These are phyloP conservation scores for Drosophila kambysellisi DNA, from an alignment of 2,888 invertebrate genomes.

Conservation along the genomic window DNA sequence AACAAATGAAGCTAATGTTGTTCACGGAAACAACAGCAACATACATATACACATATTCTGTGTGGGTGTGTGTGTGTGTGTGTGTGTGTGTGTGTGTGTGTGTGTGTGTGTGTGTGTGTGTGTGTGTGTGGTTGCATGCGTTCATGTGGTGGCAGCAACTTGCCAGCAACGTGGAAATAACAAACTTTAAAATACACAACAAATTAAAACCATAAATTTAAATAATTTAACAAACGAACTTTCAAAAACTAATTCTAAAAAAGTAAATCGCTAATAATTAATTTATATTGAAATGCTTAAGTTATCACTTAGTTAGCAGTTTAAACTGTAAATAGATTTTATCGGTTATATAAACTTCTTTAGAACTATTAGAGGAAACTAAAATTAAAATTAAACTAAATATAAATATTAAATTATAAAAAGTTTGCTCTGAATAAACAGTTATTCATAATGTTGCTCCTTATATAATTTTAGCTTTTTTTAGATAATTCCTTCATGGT, in stretches of 20 bases:
- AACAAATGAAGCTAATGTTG: slow-evolving; percentile 80
- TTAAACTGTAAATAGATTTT: background rate
- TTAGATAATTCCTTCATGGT: background rate
- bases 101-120: slow-evolving; percentile 3
- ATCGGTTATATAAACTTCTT: no score
- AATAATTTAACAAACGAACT: background rate
- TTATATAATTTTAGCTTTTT: no score
- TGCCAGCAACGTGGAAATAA: slow-evolving; percentile 11
- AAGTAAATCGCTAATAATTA: background rate
- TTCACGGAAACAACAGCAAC: slow-evolving; percentile 52
- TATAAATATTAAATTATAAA: background rate
- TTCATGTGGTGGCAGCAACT: background rate
- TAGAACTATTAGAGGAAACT: accelerated
- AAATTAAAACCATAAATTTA: slow-evolving; percentile 35
- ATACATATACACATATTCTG: slow-evolving; percentile 14
- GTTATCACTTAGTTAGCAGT: background rate
- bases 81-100: background rate
- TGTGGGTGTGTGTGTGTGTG: slow-evolving; percentile 6
- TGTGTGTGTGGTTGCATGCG: background rate
- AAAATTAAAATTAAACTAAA: background rate
- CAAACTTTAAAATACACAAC: slow-evolving; percentile 44
- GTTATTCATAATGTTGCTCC: no score
- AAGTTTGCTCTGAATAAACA: background rate
- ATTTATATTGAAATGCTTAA: background rate
- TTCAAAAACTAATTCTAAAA: background rate